Evolutionary conservation across 2,888 invertebrate genomes (phyloP), one percentile per base, ranked within the genome.

Genomic region (Clitarchus hookeri): DNA sequence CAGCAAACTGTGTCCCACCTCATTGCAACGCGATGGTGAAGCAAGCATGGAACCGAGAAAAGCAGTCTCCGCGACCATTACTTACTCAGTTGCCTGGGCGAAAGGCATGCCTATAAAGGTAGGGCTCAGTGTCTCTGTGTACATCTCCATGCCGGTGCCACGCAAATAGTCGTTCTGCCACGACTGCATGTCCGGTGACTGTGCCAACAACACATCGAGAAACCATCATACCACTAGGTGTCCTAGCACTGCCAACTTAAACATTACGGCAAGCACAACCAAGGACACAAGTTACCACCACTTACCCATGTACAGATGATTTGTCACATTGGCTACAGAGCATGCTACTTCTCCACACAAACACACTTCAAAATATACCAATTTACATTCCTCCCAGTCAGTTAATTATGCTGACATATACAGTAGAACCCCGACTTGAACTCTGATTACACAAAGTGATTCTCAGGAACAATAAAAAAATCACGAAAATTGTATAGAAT

Each of bases 71-170:
- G n/a, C 19, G 65, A 19, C 23, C 23, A 26, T 44, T 93, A 97
- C 98, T 97, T 97, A 99, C 99, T 99, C 98, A 93, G 99, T 97
- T 91, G 98, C 99, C 93, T 97, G 96, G 92, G 97, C 97, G 95
- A 99, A 99, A 91, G 97, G 97, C 96, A 99, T 97, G 93, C 98
- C 98, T 93, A 98, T 97, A 95, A 99, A 99, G 90, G 98, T 97
- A 90, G 97, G 96, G 93, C 99, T 99, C 93, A 99, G 95, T 91
- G 97, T 98, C 94, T 99, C 98, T 91, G 99, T 99, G 95, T 99
- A 99, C 98, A 99, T 98, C 95, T 99, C 99, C 98, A 99, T 99
- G 91, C 99, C 99, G 91, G 99, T 99, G 92, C 99, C 99, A 91
- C 98, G 96, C 92, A 99, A 96, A 95, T 99, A 99, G 95, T 99